Conservation (phyloP, 2,797 vertebrate genomes). For the Phalanger gymnotis region DNA sequence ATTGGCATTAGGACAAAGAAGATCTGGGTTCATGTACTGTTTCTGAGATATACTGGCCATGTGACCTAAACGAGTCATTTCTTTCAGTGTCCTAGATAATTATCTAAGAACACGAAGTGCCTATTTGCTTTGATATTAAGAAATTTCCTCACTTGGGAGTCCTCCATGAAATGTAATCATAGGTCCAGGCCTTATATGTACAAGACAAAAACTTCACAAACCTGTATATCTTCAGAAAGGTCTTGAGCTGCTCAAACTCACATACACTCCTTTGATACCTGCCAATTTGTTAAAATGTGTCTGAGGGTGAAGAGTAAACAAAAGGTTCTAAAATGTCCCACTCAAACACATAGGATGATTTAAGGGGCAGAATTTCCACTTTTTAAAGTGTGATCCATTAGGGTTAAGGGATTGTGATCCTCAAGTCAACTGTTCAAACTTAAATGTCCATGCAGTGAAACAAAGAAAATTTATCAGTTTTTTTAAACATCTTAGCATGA, state of each 20-base stretch:
- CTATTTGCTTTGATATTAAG: neutral
- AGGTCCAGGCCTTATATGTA: neutral
- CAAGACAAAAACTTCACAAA: neutral
- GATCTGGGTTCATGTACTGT: neutral
- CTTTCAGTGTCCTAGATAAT: neutral
- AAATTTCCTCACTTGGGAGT: neutral
- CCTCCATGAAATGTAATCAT: neutral
- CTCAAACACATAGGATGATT: neutral
- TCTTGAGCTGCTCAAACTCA: neutral
- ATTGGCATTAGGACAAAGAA: neutral
- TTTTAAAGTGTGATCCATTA: neutral
- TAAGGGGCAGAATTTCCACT: neutral
- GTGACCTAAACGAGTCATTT: neutral
- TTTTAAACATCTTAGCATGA: neutral
- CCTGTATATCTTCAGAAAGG: neutral
- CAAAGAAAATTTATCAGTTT: neutral
- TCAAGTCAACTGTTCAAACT: neutral
- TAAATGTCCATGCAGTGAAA: neutral
- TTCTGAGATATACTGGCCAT: neutral
- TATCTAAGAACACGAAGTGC: neutral
- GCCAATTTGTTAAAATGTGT: neutral
- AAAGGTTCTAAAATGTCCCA: neutral
- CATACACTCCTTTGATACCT: neutral
- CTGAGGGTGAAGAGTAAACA: accelerated
- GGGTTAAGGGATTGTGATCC: neutral